Base-by-base conservation (phyloP, 2,888 invertebrate species). In the Tenthredo amoena region DNA sequence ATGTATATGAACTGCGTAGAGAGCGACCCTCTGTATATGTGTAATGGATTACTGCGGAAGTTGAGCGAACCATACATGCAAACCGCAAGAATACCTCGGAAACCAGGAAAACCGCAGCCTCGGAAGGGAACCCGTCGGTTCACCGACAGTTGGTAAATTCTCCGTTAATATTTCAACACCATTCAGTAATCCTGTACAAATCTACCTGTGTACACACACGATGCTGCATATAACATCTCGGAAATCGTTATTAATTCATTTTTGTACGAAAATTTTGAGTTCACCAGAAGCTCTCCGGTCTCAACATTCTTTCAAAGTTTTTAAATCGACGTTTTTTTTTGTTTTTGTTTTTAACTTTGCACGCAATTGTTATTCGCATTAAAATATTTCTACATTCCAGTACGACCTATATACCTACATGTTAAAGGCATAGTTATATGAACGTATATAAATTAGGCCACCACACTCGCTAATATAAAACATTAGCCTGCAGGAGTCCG, bases 11-110 rank as follows among this genome's bases (percentile, higher is more conserved):
- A 43, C 18, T 68, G 68, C 68, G 68, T 77, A 77, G 50, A 77
- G 55, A 77, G 26, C 31, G 77, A 77, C 43, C 71, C 31, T 21
- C 9, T n/a, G 40, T 58, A 15, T 40, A 26, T 21, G 81, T 62
- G 40, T 62, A 81, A 81, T 81, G 81, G 81, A 81, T 81, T 81
- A 62, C 58, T 58, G 62, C 81, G 81, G 81, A 81, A 81, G 81
- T 62, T 81, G 81, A 26, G 81, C 40, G 58, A 62, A 81, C 58
- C 81, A 31, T 77, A 81, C 40, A 81, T 37, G 81, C 40, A 62
- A 58, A 62, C 81, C 81, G 58, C 81, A 81, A 81, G 81, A 81
- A 81, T 81, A 81, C 58, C 81, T 81, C 58, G 62, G 37, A 81
- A 81, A 62, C 62, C 81, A 62, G n/a, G 62, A 81, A 62, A 81